A percentile compares a stretch with the other conserved stretches of the same genome.
Evolutionary conservation across 2,888 invertebrate genomes (phyloP).

Genomic region (Oscheius onirici): DNA sequence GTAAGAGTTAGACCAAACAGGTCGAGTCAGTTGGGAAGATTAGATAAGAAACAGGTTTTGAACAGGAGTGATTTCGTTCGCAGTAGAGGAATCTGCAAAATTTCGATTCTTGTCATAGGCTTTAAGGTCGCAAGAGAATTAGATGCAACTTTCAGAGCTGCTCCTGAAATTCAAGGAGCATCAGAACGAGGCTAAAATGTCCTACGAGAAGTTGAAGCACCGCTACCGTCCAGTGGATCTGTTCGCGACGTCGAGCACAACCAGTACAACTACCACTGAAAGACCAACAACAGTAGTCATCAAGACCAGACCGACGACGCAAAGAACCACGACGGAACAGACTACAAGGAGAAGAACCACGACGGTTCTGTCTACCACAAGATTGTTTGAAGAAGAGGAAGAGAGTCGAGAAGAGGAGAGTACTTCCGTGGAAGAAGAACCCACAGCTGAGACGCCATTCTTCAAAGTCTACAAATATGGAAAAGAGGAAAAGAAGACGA

Average conservation of each 20-base stretch:
- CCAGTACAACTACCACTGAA: not conserved
- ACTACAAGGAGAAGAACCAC: not conserved
- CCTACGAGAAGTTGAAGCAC: slow-evolving; percentile 12
- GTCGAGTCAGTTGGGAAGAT: too few species aligned
- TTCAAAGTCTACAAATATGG: not conserved
- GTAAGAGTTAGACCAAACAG: too few species aligned
- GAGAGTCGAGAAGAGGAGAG: not conserved
- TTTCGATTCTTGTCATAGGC: too few species aligned
- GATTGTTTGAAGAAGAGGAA: not conserved
- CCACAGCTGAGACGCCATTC: not conserved
- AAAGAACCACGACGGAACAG: not conserved
- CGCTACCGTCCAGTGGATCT: slow-evolving; percentile 19
- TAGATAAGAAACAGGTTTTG: too few species aligned
- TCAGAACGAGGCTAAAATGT: not conserved
- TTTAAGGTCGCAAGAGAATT: too few species aligned
- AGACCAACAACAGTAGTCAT: not conserved
- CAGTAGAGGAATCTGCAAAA: too few species aligned
- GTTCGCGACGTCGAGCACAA: not conserved
- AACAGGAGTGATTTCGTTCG: too few species aligned
- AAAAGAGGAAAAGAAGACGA: too few species aligned
- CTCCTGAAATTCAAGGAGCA: not conserved
- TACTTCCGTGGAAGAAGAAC: not conserved
- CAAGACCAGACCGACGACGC: not conserved
- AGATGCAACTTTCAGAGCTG: not conserved
- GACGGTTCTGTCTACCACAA: not conserved